Evolutionary conservation across 2,888 invertebrate genomes (phyloP), one percentile per base, ranked within the genome.

Genomic region (Caenorhabditis sp.): DNA sequence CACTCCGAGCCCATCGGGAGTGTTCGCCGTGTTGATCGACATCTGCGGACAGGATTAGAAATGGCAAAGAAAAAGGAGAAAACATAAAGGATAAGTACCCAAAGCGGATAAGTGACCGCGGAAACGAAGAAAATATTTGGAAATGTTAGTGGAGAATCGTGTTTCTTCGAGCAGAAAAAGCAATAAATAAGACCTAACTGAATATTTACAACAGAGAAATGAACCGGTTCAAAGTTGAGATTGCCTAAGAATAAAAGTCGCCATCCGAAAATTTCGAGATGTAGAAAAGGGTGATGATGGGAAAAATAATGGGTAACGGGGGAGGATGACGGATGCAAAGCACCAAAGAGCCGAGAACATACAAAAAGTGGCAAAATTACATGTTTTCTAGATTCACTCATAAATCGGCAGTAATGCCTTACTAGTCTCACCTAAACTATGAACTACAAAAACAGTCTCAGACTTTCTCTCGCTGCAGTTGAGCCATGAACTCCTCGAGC

Each of bases 401-500:
- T 17, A 6, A 5, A 17, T 41, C 20, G 41, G 41, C 41, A 41
- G 41, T 48, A 48, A 17, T 41, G 13, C 11, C 27, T 27, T 32
- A 48, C 35, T 35, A 48, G 17, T 52, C n/a, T 41, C 37, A 37
- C 53, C 55, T 55, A 55, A n/a, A 6, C 55, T 55, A 41, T 39
- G 13, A 9, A 26, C 15, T 37, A 22, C 45, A 24, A 45, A 46
- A 39, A 20, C 2, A 17, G 24, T 43, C 37, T 59, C 56, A 78
- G 13, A 78, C 73, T 83, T 98, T 98, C 90, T 99, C 98, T 89
- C 95, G 94, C 91, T 96, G 97, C 70, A 99, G 91, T 26, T 96
- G 94, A 90, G 95, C 94, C 89, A 99, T 96, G 90, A 99, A 99
- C 91, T 98, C 98, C 91, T 99, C 99, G 83, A 99, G 90, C 89